Conservation (phyloP, 2,113 vertebrate species). For the Anarhynchus alexandrinus region DNA sequence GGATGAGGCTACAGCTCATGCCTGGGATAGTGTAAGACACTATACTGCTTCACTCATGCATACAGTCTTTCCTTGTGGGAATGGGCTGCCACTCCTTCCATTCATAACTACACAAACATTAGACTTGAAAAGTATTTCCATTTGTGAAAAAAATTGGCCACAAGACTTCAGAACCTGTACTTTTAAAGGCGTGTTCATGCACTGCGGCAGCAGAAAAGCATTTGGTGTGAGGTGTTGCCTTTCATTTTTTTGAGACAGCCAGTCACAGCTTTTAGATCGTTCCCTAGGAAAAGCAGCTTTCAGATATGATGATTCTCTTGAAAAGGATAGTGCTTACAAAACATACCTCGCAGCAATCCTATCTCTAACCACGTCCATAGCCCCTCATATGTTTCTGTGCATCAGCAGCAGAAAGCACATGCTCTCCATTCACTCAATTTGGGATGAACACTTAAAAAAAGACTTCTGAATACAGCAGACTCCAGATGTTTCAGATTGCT, state of each 20-base stretch:
- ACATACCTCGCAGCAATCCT: not conserved
- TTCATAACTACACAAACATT: not conserved
- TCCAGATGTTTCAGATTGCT: conserved; percentile 56
- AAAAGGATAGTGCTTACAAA: not conserved
- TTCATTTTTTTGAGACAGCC: not conserved
- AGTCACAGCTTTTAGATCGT: not conserved
- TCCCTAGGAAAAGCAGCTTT: not conserved
- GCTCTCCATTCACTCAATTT: not conserved
- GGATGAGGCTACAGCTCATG: not conserved
- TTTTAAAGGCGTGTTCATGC: not conserved
- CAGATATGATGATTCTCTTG: not conserved
- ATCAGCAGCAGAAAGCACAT: not conserved
- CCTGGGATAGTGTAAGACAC: not conserved
- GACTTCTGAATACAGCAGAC: not conserved
- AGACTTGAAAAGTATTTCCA: not conserved
- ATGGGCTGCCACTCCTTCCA: not conserved
- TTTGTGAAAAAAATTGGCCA: not conserved
- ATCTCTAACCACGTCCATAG: not conserved
- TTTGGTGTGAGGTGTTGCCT: not conserved
- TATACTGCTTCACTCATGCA: not conserved
- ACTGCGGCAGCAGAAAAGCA: not conserved
- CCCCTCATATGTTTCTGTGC: not conserved
- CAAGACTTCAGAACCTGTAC: not conserved
- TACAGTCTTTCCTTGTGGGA: not conserved
- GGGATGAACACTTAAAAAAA: not conserved